These are phyloP conservation scores for Ganaspis brasiliensis DNA, from an alignment of 2,888 invertebrate genomes.

Conservation along the genomic window DNA sequence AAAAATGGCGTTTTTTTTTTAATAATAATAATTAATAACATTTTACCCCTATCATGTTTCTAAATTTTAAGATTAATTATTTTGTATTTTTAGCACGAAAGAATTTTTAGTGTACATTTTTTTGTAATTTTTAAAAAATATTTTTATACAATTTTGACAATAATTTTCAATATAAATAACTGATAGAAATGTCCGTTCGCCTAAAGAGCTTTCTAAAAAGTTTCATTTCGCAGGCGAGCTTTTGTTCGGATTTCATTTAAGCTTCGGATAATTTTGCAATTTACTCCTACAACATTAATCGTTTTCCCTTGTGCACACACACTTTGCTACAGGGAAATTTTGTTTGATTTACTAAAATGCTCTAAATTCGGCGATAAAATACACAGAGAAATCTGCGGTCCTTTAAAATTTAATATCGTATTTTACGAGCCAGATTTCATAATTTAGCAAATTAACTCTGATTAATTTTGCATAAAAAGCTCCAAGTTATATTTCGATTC, in stretches of 20 bases:
- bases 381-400: neutral
- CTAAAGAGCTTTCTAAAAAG: slow-evolving; percentile 2
- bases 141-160: too few relatives aligned
- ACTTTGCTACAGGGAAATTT: slow-evolving; percentile 7
- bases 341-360: slow-evolving; percentile 35
- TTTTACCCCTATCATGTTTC: too few relatives aligned
- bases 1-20: too few relatives aligned
- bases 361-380: neutral
- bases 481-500: neutral
- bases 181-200: slow-evolving; percentile 9
- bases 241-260: slow-evolving; percentile 33
- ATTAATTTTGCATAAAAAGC: neutral
- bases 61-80: too few relatives aligned
- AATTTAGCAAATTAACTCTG: neutral
- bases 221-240: neutral
- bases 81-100: too few relatives aligned
- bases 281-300: slow-evolving; percentile 25
- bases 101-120: too few relatives aligned
- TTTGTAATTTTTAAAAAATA: too few relatives aligned
- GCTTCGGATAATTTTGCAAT: slow-evolving; percentile 28
- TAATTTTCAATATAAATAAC: too few relatives aligned
- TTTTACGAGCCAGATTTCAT: neutral
- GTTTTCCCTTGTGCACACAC: slow-evolving; percentile 22
- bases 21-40: too few relatives aligned
- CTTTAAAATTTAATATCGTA: neutral